Base-by-base conservation (phyloP, 2,888 invertebrate genomes). In the Psococerastis gibbosa region DNA sequence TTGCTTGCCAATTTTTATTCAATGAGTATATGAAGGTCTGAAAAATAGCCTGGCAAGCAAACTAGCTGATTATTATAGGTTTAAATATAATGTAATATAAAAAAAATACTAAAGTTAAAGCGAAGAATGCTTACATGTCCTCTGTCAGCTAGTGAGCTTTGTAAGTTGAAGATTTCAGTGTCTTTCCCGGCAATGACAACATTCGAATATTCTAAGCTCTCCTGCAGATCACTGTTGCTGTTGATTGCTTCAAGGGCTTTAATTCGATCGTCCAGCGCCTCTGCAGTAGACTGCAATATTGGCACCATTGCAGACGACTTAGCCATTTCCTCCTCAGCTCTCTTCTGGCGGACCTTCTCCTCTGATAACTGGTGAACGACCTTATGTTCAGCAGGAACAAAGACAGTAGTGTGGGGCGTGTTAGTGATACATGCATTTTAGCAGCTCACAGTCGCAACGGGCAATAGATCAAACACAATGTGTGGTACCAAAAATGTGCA, bases 231-330 rank as follows among this genome's bases (percentile, higher is more conserved):
- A 3, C 27, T 20, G 13, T 23, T 13, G 18, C 23, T 18, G 2
- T 27, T 35, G 20, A 41, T 41, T 20, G 33, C 43, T 15, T 46
- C 22, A 8, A 47, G 43, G 5, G 31, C 38, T 17, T 17, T 16
- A 17, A 43, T 43, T 35, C 43, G 43, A 22, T 47, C 47, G 20
- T 48, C 47, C n/a, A 48, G 34, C 16, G 46, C 48, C 9, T 35
- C 42, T 9, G 42, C 43, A 35, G 44, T 34, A 16, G 45, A 45
- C 22, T 23, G 34, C 8, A 48, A 15, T 31, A 43, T 44, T 35
- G 44, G 44, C 15, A 47, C 35, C 11, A 42, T 45, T 15, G 43
- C 20, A 5, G 38, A 5, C 33, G 15, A 9, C 31, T 31, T 31
- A 31, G 9, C 33, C 9, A 33, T 6, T 11, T 38, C 38, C 38